A percentile compares a stretch with the other conserved stretches of the same genome.
These are phyloP conservation scores for Sebastiscus tertius DNA, from an alignment of 2,797 vertebrate species.

Conservation along the genomic window DNA sequence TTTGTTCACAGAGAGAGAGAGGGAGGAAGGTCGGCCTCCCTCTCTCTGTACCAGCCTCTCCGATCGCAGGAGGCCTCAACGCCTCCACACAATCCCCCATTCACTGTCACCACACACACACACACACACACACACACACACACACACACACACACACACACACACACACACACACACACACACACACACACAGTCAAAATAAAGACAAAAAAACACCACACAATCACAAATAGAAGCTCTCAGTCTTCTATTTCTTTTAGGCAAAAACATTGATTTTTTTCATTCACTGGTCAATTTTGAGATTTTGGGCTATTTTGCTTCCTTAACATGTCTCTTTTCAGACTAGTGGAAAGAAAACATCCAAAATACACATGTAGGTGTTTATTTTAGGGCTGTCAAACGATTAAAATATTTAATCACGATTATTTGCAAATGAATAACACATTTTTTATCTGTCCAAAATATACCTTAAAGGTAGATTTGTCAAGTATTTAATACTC, in stretches of 20 bases:
- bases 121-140: not conserved
- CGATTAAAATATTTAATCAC: too few species aligned
- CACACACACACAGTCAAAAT: not conserved
- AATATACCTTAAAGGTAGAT: too few species aligned
- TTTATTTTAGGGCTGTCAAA: too few species aligned
- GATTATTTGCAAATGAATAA: too few species aligned
- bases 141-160: conserved; percentile 6
- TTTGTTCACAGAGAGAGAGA: conserved; percentile 15
- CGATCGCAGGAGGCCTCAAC: conserved; percentile 48
- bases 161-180: not conserved
- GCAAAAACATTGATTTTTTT: too few species aligned
- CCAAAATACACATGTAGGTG: too few species aligned
- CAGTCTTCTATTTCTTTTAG: not conserved
- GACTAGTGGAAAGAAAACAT: too few species aligned
- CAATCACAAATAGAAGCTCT: not conserved
- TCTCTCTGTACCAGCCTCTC: conserved; percentile 68
- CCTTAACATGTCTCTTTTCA: too few species aligned
- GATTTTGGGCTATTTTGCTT: too few species aligned
- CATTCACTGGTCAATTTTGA: too few species aligned
- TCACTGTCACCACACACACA: conserved; percentile 42
- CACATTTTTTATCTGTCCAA: too few species aligned
- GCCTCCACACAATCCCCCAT: conserved; percentile 65
- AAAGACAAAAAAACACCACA: not conserved
- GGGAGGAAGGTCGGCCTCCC: not conserved
- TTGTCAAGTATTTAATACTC: too few species aligned